Conservation (phyloP, 2,888 invertebrate genomes). For the Nebria brevicollis region DNA sequence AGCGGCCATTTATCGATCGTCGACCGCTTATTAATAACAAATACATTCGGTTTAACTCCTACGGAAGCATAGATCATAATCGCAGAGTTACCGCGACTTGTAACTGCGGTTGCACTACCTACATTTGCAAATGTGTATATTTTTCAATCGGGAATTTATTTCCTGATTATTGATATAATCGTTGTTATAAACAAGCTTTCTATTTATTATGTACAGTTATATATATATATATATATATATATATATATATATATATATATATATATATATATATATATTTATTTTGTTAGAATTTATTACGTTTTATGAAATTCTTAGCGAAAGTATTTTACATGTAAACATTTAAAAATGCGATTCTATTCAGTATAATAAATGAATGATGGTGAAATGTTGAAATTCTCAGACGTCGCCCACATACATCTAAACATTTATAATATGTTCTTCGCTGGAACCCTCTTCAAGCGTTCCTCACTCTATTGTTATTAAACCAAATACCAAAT, state of each 20-base stretch:
- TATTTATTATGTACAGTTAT: neutral
- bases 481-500: conserved; percentile 37
- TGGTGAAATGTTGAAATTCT: conserved; percentile 3
- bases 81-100: neutral
- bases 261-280: too few relatives aligned
- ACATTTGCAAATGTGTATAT: conserved; percentile 6
- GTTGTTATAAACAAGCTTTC: conserved; percentile 4
- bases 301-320: too few relatives aligned
- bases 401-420: neutral
- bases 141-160: conserved; percentile 1
- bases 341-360: too few relatives aligned
- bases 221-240: too few relatives aligned
- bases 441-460: conserved; percentile 3
- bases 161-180: conserved; percentile 22
- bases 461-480: conserved; percentile 16
- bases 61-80: conserved; percentile 9
- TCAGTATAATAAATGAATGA: conserved; percentile 10
- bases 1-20: neutral
- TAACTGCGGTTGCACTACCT: neutral
- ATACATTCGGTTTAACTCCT: conserved; percentile 11
- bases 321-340: too few relatives aligned
- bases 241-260: too few relatives aligned
- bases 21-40: conserved; percentile 20
- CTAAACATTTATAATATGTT: conserved; percentile 28
- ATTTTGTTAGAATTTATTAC: too few relatives aligned